Conservation (phyloP, 2,888 invertebrate genomes). For the Petrophora chlorosata region DNA sequence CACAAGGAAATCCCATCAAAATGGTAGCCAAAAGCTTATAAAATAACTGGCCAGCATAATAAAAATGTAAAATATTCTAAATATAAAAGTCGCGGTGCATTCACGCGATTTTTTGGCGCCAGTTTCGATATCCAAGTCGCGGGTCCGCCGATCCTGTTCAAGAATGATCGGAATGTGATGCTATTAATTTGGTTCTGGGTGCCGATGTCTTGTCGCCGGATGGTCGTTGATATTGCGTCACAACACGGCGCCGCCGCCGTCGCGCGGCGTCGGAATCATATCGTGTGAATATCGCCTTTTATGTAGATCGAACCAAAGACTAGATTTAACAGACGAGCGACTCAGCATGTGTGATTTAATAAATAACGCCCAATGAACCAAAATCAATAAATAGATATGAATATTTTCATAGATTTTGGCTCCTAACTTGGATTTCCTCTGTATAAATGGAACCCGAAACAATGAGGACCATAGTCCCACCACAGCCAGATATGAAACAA, state of each 20-base stretch:
- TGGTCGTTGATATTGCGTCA: conserved; percentile 29
- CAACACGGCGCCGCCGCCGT: conserved; percentile 54
- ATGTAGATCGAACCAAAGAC: too few species aligned
- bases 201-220: conserved; percentile 37
- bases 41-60: conserved; percentile 6
- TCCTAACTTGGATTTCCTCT: too few species aligned
- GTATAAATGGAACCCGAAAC: too few species aligned
- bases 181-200: conserved; percentile 68
- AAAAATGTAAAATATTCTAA: conserved; percentile 23
- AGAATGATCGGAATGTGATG: conserved; percentile 68
- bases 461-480: too few species aligned
- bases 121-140: conserved; percentile 51
- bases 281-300: conserved; percentile 10
- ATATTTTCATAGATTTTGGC: too few species aligned
- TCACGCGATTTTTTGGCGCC: conserved; percentile 45
- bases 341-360: too few species aligned
- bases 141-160: conserved; percentile 53
- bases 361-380: too few species aligned
- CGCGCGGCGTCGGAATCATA: conserved; percentile 29
- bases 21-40: conserved; percentile 2
- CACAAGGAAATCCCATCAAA: too few species aligned
- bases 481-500: too few species aligned
- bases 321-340: neutral
- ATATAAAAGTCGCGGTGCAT: conserved; percentile 12
- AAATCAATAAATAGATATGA: too few species aligned